A percentile compares a stretch with the other conserved stretches of the same genome.
phyloP scores from a whole-genome alignment of 2,797 vertebrate species.

The Centropyge bicolor region DNA sequence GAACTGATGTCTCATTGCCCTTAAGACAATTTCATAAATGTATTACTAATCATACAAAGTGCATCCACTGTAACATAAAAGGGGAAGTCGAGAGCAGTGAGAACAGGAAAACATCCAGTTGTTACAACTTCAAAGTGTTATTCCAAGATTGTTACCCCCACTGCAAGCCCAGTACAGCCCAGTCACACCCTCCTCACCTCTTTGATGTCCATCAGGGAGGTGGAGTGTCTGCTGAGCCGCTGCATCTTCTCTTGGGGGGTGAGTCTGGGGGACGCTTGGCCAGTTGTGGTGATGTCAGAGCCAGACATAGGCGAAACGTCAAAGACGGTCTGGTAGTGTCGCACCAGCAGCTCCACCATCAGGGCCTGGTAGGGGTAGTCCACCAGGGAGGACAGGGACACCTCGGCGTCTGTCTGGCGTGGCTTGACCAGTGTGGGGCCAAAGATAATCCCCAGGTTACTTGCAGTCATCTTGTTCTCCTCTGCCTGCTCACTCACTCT shows the following conservation, averaged over 20 bases:
- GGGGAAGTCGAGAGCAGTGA: not conserved
- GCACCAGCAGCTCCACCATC: conserved; percentile 94
- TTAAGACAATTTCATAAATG: not conserved
- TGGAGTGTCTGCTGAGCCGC: conserved; percentile 87
- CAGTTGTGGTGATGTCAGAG: conserved; percentile 60
- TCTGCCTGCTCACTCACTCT: conserved; percentile 93
- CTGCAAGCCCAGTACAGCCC: not conserved
- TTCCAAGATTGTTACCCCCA: not conserved
- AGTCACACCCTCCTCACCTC: conserved; percentile 86
- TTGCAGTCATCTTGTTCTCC: conserved; percentile 98
- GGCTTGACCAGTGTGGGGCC: conserved; percentile 96
- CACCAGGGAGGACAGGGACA: conserved; percentile 95
- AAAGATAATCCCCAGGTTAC: conserved; percentile 98
- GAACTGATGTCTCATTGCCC: not conserved
- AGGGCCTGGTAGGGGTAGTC: conserved; percentile 97
- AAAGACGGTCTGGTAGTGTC: conserved; percentile 90
- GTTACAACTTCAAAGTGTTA: not conserved
- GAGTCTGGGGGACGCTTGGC: conserved; percentile 77
- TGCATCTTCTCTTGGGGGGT: conserved; percentile 87
- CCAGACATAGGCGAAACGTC: conserved; percentile 77
- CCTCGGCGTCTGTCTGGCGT: conserved; percentile 90
- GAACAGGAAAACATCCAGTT: not conserved
- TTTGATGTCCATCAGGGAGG: conserved; percentile 88
- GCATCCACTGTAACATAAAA: not conserved
- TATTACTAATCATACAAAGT: not conserved